Evolutionary conservation across 2,888 invertebrate species (phyloP), one percentile per base, ranked within the genome.

Genomic region (Axea sp.): DNA sequence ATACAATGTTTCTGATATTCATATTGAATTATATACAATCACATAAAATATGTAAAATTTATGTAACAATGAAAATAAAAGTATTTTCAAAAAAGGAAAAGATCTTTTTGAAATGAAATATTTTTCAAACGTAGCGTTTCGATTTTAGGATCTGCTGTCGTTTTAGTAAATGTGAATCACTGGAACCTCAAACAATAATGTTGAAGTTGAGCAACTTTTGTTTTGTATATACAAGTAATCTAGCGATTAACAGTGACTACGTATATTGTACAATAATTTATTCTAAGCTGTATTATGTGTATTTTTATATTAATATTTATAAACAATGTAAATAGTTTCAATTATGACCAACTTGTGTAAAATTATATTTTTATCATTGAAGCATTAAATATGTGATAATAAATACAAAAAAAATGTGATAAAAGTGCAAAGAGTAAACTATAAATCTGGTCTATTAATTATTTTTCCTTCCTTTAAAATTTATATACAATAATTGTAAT

Each of bases 301-400:
- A 57, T 67, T 57, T 67, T 45, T 67, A 57, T 67, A 57, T 57
- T 2, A 37, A 67, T 57, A 49, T 67, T 49, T 67, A 67, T 49
- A 45, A 43, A 53, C 24, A 31, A 0, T 67, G 65, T 67, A 67
- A 37, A 67, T 59, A 55, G 22, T 47, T 47, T 47, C 3, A 65
- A 55, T 12, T 28, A 14, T 22, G 26, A 31, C 26, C 43, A 12
- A 51, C 9, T 30, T 26, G 41, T 51, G 49, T 41, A 30, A n/a
- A n/a, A 62, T 14, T 39, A 4, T 43, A 55, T 55, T 35, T 62
- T 39, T 49, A 37, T 30, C 30, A 49, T 49, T 62, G 39, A 49
- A 41, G 33, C 19, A 39, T n/a, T 11, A 31, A 43, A 31, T 19
- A 45, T 59, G 41, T 41, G 41, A 41, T 57, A 55, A 57, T 57